Evolutionary conservation across 2,797 vertebrate genomes (phyloP), one percentile per base, ranked within the genome.

Genomic region (Pantherophis alleghaniensis): DNA sequence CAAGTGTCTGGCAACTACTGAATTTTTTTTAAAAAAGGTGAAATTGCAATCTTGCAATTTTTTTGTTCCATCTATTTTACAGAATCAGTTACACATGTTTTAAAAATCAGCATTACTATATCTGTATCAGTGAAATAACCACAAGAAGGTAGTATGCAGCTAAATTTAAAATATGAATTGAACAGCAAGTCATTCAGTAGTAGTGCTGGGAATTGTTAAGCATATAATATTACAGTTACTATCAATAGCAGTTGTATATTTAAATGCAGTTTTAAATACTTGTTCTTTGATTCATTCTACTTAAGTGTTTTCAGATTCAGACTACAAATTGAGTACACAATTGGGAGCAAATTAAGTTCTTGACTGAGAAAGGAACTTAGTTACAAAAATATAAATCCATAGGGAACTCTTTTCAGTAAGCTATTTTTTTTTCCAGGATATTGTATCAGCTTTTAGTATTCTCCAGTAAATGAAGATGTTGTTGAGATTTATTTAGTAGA

Each of bases 361-460:
- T 91, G 42, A 79, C 57, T 91, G 56, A 28, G 42, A 60, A 14
- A 91, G 63, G 20, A 56, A 63, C n/a, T 60, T 55, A 66, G 26
- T 57, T 93, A 37, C 79, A 91, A 66, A 88, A 91, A 55, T 88
- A 88, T 91, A 51, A 88, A 79, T 88, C 90, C 90, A 53, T 26
- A 63, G 47, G 51, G 59, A 90, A 87, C n/a, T 66, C n/a, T 63
- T 91, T 93, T 87, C 86, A 88, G 47, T 93, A 79, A 91, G 61
- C 51, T 26, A n/a, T 91, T 37, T 87, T 93, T 32, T 61, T 91
- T 88, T 61, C 13, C 86, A 69, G 59, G 47, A 87, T 87, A 59
- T 24, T 90, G 28, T 57, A 69, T 20, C 66, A 28, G 51, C 32
- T 90, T 93, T 42, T 61, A 51, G 51, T 90, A 59, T 93, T 18